Percentiles rank a stretch among this genome's conserved stretches.
These are phyloP conservation scores for Gymnosoma rotundatum DNA, from an alignment of 2,888 invertebrate genomes.

Conservation along the genomic window DNA sequence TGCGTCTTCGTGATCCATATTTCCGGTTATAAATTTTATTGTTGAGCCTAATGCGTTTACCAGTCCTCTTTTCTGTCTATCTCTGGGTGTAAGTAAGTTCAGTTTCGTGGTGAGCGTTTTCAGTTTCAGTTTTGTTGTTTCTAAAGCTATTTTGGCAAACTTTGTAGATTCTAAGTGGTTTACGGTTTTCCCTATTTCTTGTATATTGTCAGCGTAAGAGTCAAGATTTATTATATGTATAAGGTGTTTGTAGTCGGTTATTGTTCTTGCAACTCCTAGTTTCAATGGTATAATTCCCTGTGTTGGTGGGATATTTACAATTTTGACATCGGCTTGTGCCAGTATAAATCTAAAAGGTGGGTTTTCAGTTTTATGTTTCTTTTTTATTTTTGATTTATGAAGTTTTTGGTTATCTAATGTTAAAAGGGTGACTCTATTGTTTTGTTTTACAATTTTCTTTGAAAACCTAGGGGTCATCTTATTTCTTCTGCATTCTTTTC, in stretches of 20 bases:
- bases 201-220: too few relatives aligned
- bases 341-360: constrained; percentile 41
- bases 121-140: constrained; percentile 52
- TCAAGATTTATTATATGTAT: constrained; percentile 40
- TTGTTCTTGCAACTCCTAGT: constrained; percentile 39
- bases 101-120: constrained; percentile 40
- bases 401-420: constrained; percentile 31
- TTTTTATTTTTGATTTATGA: constrained; percentile 56
- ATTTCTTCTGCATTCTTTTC: constrained; percentile 43
- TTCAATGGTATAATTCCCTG: constrained; percentile 31
- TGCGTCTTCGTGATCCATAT: constrained; percentile 57
- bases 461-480: constrained; percentile 45
- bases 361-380: constrained; percentile 29
- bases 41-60: too few relatives aligned
- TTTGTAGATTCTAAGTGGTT: constrained; percentile 20
- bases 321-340: constrained; percentile 35
- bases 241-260: constrained; percentile 41
- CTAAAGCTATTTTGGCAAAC: constrained; percentile 43
- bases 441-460: constrained; percentile 35
- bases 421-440: constrained; percentile 16
- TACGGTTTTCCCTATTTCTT: too few relatives aligned
- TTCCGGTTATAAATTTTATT: constrained; percentile 62
- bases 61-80: too few relatives aligned
- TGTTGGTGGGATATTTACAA: constrained; percentile 24
- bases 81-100: too few relatives aligned